These are phyloP conservation scores for Peromyscus nudipes DNA, from an alignment of 2,797 vertebrate genomes.

Conservation along the genomic window DNA sequence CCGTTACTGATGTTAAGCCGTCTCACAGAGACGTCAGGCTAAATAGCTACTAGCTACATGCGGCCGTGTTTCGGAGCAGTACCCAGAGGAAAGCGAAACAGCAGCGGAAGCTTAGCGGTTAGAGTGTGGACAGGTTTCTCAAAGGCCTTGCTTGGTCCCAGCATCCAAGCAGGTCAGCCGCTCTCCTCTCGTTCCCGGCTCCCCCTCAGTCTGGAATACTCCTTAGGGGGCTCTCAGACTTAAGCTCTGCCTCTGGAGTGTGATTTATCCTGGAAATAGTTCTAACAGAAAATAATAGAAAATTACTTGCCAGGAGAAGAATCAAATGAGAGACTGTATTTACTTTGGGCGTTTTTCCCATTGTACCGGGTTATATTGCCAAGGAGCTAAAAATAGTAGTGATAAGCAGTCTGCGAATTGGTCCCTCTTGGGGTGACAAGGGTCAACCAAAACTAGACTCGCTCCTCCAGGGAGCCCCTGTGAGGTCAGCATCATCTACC, in stretches of 20 bases:
- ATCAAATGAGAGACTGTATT: conserved; percentile 72
- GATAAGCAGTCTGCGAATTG: conserved; percentile 70
- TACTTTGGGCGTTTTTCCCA: conserved; percentile 81
- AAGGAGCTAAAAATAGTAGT: conserved; percentile 83
- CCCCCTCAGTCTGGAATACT: not conserved
- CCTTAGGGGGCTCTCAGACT: conserved; percentile 25
- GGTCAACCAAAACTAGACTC: conserved; percentile 66
- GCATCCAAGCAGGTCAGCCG: not conserved
- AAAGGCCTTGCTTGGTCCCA: not conserved
- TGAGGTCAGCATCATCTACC: not conserved
- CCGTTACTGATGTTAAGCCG: not conserved
- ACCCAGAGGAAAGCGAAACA: not conserved
- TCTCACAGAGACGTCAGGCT: not conserved
- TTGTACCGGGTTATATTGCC: conserved; percentile 67
- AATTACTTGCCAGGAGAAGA: conserved; percentile 79
- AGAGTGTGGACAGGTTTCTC: not conserved
- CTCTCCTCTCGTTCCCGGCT: not conserved
- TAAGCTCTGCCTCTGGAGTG: conserved; percentile 26
- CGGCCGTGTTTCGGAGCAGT: not conserved
- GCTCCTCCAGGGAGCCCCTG: not conserved
- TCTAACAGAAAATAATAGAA: conserved; percentile 80
- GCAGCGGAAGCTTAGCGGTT: not conserved
- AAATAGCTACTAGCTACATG: not conserved
- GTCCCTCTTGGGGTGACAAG: conserved; percentile 72
- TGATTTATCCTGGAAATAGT: conserved; percentile 77